A percentile compares a stretch with the other conserved stretches of the same genome.
Evolutionary conservation across 2,888 invertebrate species (phyloP).

Genomic region (Nephrotoma guestfalica): DNA sequence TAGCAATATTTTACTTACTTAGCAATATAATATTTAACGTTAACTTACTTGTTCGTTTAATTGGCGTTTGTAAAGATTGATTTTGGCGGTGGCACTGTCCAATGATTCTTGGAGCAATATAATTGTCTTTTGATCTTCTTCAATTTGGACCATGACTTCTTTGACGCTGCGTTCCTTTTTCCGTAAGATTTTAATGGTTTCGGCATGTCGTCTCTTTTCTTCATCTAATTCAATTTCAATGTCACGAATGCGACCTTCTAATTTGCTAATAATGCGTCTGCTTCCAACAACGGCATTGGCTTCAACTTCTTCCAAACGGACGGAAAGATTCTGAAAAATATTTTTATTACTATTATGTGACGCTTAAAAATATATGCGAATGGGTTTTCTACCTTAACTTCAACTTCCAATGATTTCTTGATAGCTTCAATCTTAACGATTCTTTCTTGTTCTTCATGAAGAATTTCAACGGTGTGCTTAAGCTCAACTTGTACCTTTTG

Average conservation of each 20-base stretch:
- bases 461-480: conserved; percentile 83
- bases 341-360: background rate
- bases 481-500: conserved; percentile 85
- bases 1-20: background rate
- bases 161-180: conserved; percentile 96
- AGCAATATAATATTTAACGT: background rate
- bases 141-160: conserved; percentile 88
- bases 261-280: conserved; percentile 93
- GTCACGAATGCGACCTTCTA: conserved; percentile 89
- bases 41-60: conserved; percentile 68
- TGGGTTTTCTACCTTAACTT: conserved; percentile 56
- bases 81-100: conserved; percentile 77
- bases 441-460: conserved; percentile 94
- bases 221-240: conserved; percentile 90
- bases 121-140: conserved; percentile 95
- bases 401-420: conserved; percentile 94
- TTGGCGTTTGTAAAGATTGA: conserved; percentile 91
- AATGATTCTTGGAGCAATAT: conserved; percentile 77
- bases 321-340: conserved; percentile 54
- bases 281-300: conserved; percentile 94
- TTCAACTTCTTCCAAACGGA: conserved; percentile 91
- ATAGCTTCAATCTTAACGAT: conserved; percentile 94
- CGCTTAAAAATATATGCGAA: background rate
- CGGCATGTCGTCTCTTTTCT: conserved; percentile 92
- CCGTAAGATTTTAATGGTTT: conserved; percentile 92